Percentiles rank a stretch among this genome's conserved stretches.
phyloP scores from a whole-genome alignment of 2,797 vertebrate species.

The Nannoperca australis region DNA sequence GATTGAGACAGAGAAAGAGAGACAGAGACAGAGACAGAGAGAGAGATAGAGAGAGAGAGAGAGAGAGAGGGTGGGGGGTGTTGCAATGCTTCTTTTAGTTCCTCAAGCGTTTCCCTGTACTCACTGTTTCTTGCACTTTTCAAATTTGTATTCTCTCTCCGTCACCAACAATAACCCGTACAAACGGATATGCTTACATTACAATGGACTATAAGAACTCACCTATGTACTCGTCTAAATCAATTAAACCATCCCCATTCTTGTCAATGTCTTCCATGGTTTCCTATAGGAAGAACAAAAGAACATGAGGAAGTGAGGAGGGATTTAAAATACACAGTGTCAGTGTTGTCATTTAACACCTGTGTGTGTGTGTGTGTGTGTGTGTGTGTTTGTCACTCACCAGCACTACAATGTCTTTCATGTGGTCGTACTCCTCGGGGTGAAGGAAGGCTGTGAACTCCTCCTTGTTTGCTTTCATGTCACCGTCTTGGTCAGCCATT shows the following conservation, averaged over 20 bases:
- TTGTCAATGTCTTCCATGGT: constrained; percentile 99
- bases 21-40: too few relatives aligned
- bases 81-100: not conserved
- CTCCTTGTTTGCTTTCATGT: constrained; percentile 93
- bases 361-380: too few relatives aligned
- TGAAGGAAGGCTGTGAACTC: constrained; percentile 99
- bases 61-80: too few relatives aligned
- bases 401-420: constrained; percentile 99
- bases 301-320: constrained; percentile 3
- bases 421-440: constrained; percentile 97
- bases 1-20: too few relatives aligned
- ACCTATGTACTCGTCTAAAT: constrained; percentile 98
- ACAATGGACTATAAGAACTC: constrained; percentile 58
- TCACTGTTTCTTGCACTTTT: not conserved
- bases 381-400: constrained; percentile 74
- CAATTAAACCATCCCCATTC: constrained; percentile 96
- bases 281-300: constrained; percentile 84
- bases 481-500: constrained; percentile 91
- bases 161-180: not conserved
- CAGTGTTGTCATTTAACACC: not conserved
- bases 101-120: not conserved
- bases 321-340: not conserved
- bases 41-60: too few relatives aligned
- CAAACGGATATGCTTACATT: not conserved
- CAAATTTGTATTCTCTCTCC: not conserved